Base-by-base conservation (phyloP, 2,888 invertebrate genomes). In the Coelinius sp. region DNA sequence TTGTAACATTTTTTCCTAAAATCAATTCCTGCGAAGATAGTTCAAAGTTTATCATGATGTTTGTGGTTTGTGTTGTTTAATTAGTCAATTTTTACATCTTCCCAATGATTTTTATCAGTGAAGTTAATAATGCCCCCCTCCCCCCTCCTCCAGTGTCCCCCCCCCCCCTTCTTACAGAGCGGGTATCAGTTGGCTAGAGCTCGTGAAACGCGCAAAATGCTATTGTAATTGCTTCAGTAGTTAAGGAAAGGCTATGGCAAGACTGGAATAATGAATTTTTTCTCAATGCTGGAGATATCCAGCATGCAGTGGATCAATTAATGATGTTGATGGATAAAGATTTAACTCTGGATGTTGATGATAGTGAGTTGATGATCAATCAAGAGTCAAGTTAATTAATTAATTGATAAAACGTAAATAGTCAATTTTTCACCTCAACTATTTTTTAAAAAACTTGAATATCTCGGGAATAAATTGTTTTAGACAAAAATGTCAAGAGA, bases 51-150 rank as follows among this genome's bases (percentile, higher is more conserved):
- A n/a, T n/a, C n/a, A n/a, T n/a, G n/a, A n/a, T n/a, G n/a, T n/a
- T n/a, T n/a, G n/a, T n/a, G n/a, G n/a, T n/a, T n/a, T n/a, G n/a
- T n/a, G n/a, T n/a, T n/a, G n/a, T n/a, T n/a, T n/a, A n/a, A n/a
- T n/a, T n/a, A n/a, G n/a, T n/a, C n/a, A n/a, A 59, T 8, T 12
- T 31, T 27, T 17, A 59, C 25, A n/a, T 22, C 27, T 59, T 31
- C 10, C 17, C 59, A 7, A 59, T 31, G 59, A 35, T 59, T 35
- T 59, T 35, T 59, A 59, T 59, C 59, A 59, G 31, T 17, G 22
- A 59, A 59, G 59, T 59, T 59, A 59, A 59, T 59, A 35, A 59
- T 59, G 14, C 31, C 31, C 35, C 27, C 31, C 17, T 49, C n/a
- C n/a, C n/a, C n/a, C n/a, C n/a, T n/a, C n/a, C n/a, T n/a, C n/a